Percentiles rank a stretch among this genome's conserved stretches.
Evolutionary conservation across 2,888 invertebrate genomes (phyloP).

Genomic region (Erebia epiphron): DNA sequence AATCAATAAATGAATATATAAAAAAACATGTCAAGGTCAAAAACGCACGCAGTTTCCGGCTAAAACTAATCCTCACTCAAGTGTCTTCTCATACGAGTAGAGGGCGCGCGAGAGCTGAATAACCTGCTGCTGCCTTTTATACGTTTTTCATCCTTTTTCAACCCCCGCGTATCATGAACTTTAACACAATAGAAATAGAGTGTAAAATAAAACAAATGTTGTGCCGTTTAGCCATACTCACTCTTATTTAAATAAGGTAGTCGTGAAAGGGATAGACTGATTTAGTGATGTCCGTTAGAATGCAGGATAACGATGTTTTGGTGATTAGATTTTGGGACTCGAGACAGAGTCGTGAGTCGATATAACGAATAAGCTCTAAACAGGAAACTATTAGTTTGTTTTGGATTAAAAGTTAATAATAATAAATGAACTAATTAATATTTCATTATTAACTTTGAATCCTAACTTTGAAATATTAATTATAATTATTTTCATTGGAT

Average conservation of each 20-base stretch:
- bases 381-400: too few relatives aligned
- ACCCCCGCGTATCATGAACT: constrained; percentile 44
- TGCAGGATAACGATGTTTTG: constrained; percentile 65
- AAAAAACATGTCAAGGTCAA: constrained; percentile 37
- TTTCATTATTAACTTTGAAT: too few relatives aligned
- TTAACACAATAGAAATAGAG: constrained; percentile 51
- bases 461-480: too few relatives aligned
- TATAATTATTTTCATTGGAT: too few relatives aligned
- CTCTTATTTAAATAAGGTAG: constrained; percentile 82
- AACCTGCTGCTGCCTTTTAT: constrained; percentile 70
- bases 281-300: constrained; percentile 59
- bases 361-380: neutral
- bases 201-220: constrained; percentile 48
- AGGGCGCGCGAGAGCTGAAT: constrained; percentile 58
- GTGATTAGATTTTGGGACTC: constrained; percentile 67
- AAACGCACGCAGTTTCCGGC: constrained; percentile 54
- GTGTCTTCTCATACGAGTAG: constrained; percentile 63
- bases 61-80: constrained; percentile 66
- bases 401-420: too few relatives aligned
- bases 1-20: too few relatives aligned
- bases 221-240: constrained; percentile 60
- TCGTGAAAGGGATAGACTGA: constrained; percentile 61
- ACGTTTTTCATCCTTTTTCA: constrained; percentile 49
- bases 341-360: constrained; percentile 3
- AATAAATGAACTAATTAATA: too few relatives aligned